Evolutionary conservation across 2,888 invertebrate genomes (phyloP), one percentile per base, ranked within the genome.

Genomic region (Hirtodrosophila cameraria): DNA sequence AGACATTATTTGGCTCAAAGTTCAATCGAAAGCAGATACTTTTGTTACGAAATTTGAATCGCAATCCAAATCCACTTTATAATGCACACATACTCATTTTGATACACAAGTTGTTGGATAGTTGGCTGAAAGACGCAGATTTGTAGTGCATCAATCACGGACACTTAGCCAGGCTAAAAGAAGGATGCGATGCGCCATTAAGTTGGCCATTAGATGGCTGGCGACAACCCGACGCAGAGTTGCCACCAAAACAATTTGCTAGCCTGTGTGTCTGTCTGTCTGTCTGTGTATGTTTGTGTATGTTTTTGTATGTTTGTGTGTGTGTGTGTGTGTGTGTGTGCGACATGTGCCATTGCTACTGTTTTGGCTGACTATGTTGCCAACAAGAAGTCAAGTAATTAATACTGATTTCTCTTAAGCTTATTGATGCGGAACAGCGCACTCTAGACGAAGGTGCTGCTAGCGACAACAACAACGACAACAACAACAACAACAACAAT

Each of bases 331-430:
- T 42, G 45, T 59, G 28, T 48, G 15, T 36, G 48, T 20, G 38
- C 28, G 63, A 50, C 39, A 48, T 63, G 49, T 67, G 57, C 35
- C 53, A 33, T 33, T 31, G 49, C 46, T 52, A 25, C 23, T 53
- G 18, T 41, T 59, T 71, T 41, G 65, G 28, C 41, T 41, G 46
- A 28, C 48, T 54, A 52, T 73, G 42, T 33, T 38, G 52, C 36
- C 54, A 59, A 64, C 68, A 65, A 63, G 59, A 67, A 67, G 75
- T 75, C 82, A 61, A 76, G 81, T 81, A 81, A 81, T 81, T 81
- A 81, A 81, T 75, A 86, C 84, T 66, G 84, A 81, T 81, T 86
- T 63, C 60, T 71, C 48, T 50, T 28, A 35, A 43, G 74, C 55
- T 46, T 65, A 66, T 55, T 58, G 71, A 63, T 63, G 82, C 85